Evolutionary conservation across 2,797 vertebrate genomes (phyloP).

Genomic region (Hirundo rustica): DNA sequence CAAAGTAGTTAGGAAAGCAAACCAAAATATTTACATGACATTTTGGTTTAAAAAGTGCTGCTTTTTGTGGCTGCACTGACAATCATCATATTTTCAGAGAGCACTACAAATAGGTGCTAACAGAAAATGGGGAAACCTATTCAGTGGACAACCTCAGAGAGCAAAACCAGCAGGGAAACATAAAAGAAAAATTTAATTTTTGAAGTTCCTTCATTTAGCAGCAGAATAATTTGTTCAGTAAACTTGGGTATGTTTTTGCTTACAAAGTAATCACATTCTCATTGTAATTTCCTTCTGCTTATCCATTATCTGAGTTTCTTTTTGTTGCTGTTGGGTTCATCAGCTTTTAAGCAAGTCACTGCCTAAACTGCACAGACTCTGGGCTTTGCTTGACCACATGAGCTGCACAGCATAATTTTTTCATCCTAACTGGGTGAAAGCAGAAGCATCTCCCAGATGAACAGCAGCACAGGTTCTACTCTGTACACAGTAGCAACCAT

Average conservation of each 20-base stretch:
- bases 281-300: not conserved
- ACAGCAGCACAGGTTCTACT: not conserved
- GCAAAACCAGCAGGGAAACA: not conserved
- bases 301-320: not conserved
- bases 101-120: not conserved
- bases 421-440: not conserved
- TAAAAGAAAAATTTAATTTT: not conserved
- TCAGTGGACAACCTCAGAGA: not conserved
- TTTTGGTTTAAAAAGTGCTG: not conserved
- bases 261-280: not conserved
- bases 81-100: not conserved
- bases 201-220: not conserved
- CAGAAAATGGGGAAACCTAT: not conserved
- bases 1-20: not conserved
- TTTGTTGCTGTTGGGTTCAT: not conserved
- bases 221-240: not conserved
- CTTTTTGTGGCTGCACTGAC: not conserved
- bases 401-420: not conserved
- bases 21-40: not conserved
- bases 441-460: not conserved
- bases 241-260: not conserved
- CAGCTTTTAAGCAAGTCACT: not conserved
- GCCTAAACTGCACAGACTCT: not conserved
- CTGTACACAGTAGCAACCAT: not conserved
- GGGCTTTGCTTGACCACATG: not conserved